Evolutionary conservation across 1,140 invertebrate genomes (phyloP), one percentile per base, ranked within the genome.

Genomic region (Pseudobourletiella spinata): DNA sequence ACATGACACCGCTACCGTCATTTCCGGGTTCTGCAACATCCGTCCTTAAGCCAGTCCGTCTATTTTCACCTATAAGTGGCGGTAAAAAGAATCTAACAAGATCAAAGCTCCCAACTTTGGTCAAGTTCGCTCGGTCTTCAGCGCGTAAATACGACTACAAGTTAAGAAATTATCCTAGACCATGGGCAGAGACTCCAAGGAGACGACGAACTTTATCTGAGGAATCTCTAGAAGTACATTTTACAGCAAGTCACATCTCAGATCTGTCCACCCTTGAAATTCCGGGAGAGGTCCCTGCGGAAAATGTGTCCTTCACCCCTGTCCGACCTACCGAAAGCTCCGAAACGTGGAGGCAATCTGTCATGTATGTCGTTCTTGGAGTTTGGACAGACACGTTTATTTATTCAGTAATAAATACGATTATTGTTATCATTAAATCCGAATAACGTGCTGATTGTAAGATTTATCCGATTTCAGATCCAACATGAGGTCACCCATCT

Each of bases 201-300:
- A 6, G 29, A n/a, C 4, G 14, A 35, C 52, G 52, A 39, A 55
- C 52, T 6, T 11, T 55, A 6, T 55, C 52, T 20, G 30, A 8
- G 14, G 52, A 55, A 24, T 55, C 52, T n/a, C 32, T 55, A 8
- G 52, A 55, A 55, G 52, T 55, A 18, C 52, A 55, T 35, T 28
- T 55, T 6, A 55, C 52, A 3, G 11, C 30, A 4, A 35, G 28
- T 8, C 26, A 55, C 25, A 6, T 55, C 22, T 35, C 52, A 20
- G 28, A 39, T 24, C 11, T 55, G 52, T 32, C 26, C 6, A 48
- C 11, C 46, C 6, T 20, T 48, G 16, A 48, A 48, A 20, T 48
- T 11, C 46, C 16, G n/a, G n/a, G n/a, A n/a, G n/a, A n/a, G n/a
- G n/a, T 42, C 35, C 11, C 14, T 42, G 35, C 18, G 14, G 14